These are phyloP conservation scores for Cercocebus atys DNA, from an alignment of 2,113 vertebrate genomes.

Conservation along the genomic window DNA sequence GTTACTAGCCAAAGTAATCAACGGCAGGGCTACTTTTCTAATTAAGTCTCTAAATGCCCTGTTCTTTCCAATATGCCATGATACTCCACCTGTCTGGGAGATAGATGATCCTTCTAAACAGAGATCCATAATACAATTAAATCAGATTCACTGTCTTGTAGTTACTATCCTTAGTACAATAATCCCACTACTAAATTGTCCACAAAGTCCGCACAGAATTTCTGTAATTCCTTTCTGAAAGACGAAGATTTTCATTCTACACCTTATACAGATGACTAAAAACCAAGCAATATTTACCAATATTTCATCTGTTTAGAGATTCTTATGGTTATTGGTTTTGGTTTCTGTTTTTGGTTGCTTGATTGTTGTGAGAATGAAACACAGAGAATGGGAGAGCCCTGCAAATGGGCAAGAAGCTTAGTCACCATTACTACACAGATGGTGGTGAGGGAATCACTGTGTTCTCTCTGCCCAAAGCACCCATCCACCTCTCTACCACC, in stretches of 20 bases:
- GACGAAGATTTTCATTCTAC: not conserved
- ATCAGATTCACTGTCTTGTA: not conserved
- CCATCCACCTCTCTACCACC: not conserved
- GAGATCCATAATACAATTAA: not conserved
- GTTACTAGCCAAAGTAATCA: not conserved
- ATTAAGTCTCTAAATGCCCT: not conserved
- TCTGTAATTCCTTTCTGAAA: not conserved
- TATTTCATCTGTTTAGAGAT: not conserved
- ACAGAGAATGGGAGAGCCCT: not conserved
- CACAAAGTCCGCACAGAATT: not conserved
- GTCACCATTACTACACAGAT: not conserved
- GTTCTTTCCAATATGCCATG: not conserved
- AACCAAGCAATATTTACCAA: not conserved
- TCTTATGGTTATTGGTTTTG: not conserved
- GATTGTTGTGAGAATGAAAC: not conserved
- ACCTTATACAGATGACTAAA: not conserved
- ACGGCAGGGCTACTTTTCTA: not conserved
- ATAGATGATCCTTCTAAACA: not conserved
- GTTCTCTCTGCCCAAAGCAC: not conserved
- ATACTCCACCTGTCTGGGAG: not conserved
- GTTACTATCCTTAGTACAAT: not conserved
- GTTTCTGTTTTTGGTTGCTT: not conserved
- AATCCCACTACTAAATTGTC: not conserved
- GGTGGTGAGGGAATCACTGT: fast-evolving
- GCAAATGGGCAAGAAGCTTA: not conserved